These are phyloP conservation scores for Teleopsis dalmanni DNA, from an alignment of 1,140 invertebrate species.

Conservation along the genomic window DNA sequence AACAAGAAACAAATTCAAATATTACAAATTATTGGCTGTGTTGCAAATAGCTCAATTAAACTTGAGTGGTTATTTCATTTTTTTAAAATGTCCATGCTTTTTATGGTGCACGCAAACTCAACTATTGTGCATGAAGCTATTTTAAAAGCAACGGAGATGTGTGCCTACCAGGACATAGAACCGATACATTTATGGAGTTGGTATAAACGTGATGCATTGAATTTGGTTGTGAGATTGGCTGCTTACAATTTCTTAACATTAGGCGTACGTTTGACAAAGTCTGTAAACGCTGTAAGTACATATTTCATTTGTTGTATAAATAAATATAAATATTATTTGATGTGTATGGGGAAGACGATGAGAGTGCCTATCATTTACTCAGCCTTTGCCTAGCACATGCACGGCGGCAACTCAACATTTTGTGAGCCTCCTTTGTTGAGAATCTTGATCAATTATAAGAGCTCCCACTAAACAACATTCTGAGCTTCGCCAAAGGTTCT, in stretches of 20 bases:
- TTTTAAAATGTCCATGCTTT: slow-evolving; percentile 56
- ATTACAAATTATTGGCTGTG: slow-evolving; percentile 20
- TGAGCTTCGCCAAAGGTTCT: too few relatives aligned
- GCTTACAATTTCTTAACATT: slow-evolving; percentile 51
- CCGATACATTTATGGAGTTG: slow-evolving; percentile 57
- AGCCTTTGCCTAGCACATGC: too few relatives aligned
- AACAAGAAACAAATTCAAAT: slow-evolving; percentile 7
- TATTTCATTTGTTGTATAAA: too few relatives aligned
- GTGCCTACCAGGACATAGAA: slow-evolving; percentile 49
- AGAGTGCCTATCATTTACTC: too few relatives aligned
- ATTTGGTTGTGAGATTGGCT: slow-evolving; percentile 52
- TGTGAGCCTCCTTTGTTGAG: too few relatives aligned
- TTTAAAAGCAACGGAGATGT: slow-evolving; percentile 53
- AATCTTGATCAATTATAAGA: too few relatives aligned
- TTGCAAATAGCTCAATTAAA: slow-evolving; percentile 30
- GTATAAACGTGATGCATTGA: slow-evolving; percentile 59
- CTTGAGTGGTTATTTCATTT: slow-evolving; percentile 48
- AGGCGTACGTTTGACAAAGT: slow-evolving; percentile 45
- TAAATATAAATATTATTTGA: not conserved
- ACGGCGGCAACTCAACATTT: too few relatives aligned
- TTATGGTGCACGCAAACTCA: slow-evolving; percentile 57
- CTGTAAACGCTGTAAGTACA: slow-evolving; percentile 44
- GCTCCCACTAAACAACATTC: too few relatives aligned
- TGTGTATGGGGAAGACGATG: too few relatives aligned
- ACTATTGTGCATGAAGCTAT: slow-evolving; percentile 53